Base-by-base conservation (phyloP, 2,113 vertebrate species). In the Rostratula benghalensis region DNA sequence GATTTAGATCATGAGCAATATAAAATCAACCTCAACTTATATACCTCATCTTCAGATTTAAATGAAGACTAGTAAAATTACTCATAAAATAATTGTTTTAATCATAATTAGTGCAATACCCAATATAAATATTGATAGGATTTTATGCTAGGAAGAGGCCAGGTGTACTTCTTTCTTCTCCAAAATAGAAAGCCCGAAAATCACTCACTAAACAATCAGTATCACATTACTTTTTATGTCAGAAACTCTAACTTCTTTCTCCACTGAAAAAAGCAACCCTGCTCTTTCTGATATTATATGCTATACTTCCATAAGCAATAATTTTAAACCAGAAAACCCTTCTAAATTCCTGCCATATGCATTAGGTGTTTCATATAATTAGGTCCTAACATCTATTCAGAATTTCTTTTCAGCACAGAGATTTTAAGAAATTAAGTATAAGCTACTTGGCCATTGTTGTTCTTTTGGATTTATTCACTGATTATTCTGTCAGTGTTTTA, bases 11-110 rank as follows among this genome's bases (percentile, higher is more conserved):
- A 35, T 37, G 5, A 50, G 22, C n/a, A 69, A 13, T n/a, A 73
- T 13, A 73, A 76, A 85, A 74, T 51, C 0, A 0, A n/a, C 25
- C 28, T 75, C 70, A 46, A 63, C 2, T 59, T 57, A 10, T 0
- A 53, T 27, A 45, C 4, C 53, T 56, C 51, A 50, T 64, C n/a
- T 85, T 92, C 37, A 79, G 9, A 60, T 87, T 76, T 91, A 84
- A 30, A 10, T 64, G 18, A 91, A 71, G 8, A 82, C 64, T 1
- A 0, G 2, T 51, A 24, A 80, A 18, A 3, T n/a, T 6, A 60
- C 41, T 85, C 1, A 61, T 79, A 41, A 82, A 75, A 87, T 54
- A 46, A 7, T 69, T 70, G 7, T 13, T 73, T 57, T 63, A 45
- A 23, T 63, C 2, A 31, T 17, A 11, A 59, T 51, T 82, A 51